These are phyloP conservation scores for Neoniphon sammara DNA, from an alignment of 2,797 vertebrate genomes.

Conservation along the genomic window DNA sequence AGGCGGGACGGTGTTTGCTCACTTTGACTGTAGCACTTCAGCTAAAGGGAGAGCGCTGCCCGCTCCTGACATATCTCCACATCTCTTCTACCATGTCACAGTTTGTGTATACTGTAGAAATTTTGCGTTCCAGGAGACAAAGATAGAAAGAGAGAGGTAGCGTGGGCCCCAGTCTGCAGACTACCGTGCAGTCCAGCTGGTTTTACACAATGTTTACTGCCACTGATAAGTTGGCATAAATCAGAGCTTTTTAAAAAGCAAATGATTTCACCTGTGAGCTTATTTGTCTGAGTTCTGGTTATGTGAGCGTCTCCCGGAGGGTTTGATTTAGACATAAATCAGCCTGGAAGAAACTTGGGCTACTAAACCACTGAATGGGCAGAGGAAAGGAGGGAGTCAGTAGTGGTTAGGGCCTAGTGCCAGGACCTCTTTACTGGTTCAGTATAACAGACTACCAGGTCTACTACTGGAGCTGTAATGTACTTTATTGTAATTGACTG, in stretches of 20 bases:
- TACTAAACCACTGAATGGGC: constrained; percentile 49
- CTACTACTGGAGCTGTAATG: constrained; percentile 18
- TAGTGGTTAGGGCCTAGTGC: constrained; percentile 48
- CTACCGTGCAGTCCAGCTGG: constrained; percentile 66
- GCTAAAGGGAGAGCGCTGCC: constrained; percentile 66
- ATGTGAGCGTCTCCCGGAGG: constrained; percentile 31
- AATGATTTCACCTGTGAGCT: constrained; percentile 71
- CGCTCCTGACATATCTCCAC: constrained; percentile 70
- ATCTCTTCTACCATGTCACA: constrained; percentile 67
- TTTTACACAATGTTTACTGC: constrained; percentile 62
- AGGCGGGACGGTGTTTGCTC: constrained; percentile 62
- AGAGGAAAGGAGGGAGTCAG: constrained; percentile 37
- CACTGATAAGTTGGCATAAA: constrained; percentile 72
- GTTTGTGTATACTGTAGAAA: constrained; percentile 64
- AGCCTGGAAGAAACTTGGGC: constrained; percentile 42
- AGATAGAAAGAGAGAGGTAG: constrained; percentile 60
- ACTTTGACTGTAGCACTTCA: constrained; percentile 64
- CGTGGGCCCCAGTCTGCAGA: constrained; percentile 48
- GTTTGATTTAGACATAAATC: constrained; percentile 70
- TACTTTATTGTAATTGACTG: constrained; percentile 30
- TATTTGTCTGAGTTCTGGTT: constrained; percentile 63
- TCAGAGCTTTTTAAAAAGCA: constrained; percentile 67
- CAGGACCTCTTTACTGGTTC: constrained; percentile 60
- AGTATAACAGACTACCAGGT: constrained; percentile 53
- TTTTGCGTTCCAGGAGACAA: constrained; percentile 63